Evolutionary conservation across 2,797 vertebrate genomes (phyloP), one percentile per base, ranked within the genome.

Genomic region (Dallia pectoralis): DNA sequence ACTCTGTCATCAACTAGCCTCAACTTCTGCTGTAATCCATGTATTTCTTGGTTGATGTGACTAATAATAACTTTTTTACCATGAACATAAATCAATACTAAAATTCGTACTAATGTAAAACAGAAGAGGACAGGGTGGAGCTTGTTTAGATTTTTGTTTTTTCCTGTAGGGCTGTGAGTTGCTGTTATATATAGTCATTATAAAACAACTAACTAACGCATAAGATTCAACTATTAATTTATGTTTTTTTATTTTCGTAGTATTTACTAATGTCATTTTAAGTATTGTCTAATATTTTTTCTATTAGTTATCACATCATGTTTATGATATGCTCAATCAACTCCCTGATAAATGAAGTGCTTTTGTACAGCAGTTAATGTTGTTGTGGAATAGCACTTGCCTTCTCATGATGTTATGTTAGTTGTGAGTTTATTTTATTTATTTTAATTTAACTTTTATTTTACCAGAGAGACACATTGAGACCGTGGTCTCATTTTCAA

Each of bases 281-380:
- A 84, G 76, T 77, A 74, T 64, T 53, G 71, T 67, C 66, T 64
- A 81, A 79, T 77, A 77, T 4, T 51, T 74, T 63, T 77, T 69
- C 44, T 5, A 49, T 16, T 67, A 51, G 69, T 51, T 73, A 71
- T 90, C 91, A 89, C 84, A 83, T 87, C 88, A 92, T 56, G 48
- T 9, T 56, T 56, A 8, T 5, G 14, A 48, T 36, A 61, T 66
- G 32, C 9, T 80, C 71, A 84, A 83, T 63, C 74, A 78, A 74
- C 64, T 77, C 76, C 78, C 72, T 81, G 22, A 74, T 49, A 66
- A 71, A 78, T 71, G 4, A 22, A 74, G 25, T 29, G 30, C 64
- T 61, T 64, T 78, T 75, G 30, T 53, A 18, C 56, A 74, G 30
- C 74, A 72, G 32, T 71, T 77, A 61, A 47, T 67, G 29, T 53